Base-by-base conservation (phyloP, 2,888 invertebrate genomes). In the Ectemnius cavifrons region DNA sequence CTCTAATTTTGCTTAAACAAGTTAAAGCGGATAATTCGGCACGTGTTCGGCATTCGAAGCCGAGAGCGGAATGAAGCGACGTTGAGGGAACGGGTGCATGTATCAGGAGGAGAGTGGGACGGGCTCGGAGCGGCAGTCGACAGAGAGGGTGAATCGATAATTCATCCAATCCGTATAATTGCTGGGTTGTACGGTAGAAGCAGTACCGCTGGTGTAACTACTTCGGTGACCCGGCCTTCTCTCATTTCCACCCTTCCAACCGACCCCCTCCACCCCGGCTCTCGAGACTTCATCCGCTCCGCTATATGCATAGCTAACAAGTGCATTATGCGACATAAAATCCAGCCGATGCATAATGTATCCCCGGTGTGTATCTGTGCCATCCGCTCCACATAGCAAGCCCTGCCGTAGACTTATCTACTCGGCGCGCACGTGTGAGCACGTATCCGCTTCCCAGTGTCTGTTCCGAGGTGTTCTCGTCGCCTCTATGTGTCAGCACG, bases 321-420 rank as follows among this genome's bases (percentile, higher is more conserved):
- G 84, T 87, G 84, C 85, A 88, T 88, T 88, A 87, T 86, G 80
- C 83, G 71, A 77, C 81, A 82, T 85, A 84, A 87, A 87, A 87
- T 87, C 82, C 80, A 65, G 78, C 37, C 37, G 84, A 85, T 88
- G 87, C 87, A 87, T 87, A 88, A 88, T 88, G 86, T 82, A 88
- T 87, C 23, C 78, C 73, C 37, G 73, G 73, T 71, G 79, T 84
- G 79, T 84, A 81, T 84, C 81, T 79, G 82, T 82, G 80, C 74
- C 75, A 78, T 70, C 76, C 73, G 74, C 72, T 61, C 58, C 71
- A 37, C 37, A 37, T 37, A 11, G 37, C 37, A 8, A 37, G 6
- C 37, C 8, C 5, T 0, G 8, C 8, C 37, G 37, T 23, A 37
- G 37, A 37, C 37, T 37, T 37, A 37, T 37, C 37, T 37, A 37